Conservation (phyloP, 2,888 invertebrate genomes). For the Lithophane semibrunnea region DNA sequence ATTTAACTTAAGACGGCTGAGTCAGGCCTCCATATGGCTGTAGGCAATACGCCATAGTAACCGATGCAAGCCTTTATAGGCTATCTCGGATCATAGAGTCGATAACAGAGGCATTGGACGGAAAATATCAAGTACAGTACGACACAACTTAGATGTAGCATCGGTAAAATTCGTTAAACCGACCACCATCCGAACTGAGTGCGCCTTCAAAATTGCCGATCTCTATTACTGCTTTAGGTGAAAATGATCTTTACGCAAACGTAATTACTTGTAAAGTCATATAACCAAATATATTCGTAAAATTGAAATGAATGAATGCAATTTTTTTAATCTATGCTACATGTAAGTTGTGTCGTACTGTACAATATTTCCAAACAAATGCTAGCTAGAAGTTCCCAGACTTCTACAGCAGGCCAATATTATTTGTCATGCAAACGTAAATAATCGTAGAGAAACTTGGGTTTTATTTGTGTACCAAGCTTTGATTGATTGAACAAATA, state of each 20-base stretch:
- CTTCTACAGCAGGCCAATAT: slow-evolving; percentile 3
- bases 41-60: neutral
- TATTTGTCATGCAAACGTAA: slow-evolving; percentile 4
- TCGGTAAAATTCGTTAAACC: no score
- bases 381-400: slow-evolving; percentile 4
- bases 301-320: no score
- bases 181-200: no score
- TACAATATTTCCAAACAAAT: slow-evolving; percentile 15
- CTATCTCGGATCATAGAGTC: slow-evolving; percentile 26
- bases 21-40: neutral
- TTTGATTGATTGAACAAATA: slow-evolving; percentile 39
- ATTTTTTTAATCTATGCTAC: no score
- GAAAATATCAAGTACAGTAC: slow-evolving; percentile 13
- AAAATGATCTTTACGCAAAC: no score
- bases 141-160: no score
- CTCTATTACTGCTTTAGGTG: no score
- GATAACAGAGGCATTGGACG: slow-evolving; percentile 5
- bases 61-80: slow-evolving; percentile 31
- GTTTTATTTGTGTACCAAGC: neutral
- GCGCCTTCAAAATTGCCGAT: no score
- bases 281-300: no score
- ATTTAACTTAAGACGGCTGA: neutral
- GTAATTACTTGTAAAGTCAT: no score
- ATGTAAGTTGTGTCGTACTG: no score
- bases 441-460: slow-evolving; percentile 1